A percentile compares a stretch with the other conserved stretches of the same genome.
phyloP scores from a whole-genome alignment of 1,140 invertebrate species.

The Polypedilum pembai region DNA sequence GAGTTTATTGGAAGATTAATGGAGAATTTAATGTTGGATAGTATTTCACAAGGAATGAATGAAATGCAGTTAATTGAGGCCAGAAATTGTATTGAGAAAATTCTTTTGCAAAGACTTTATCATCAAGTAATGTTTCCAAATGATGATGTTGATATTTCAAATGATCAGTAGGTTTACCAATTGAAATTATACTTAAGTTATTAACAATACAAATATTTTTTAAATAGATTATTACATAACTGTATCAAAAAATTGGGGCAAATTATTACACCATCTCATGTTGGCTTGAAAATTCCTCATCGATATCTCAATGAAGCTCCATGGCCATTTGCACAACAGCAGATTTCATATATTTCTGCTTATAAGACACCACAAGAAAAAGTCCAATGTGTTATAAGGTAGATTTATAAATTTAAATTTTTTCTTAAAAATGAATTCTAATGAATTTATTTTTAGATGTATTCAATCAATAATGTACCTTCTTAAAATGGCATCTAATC shows the following conservation, averaged over 20 bases:
- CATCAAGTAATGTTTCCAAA: conserved; percentile 92
- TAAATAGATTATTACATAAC: conserved; percentile 70
- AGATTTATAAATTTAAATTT: conserved; percentile 30
- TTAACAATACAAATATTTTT: conserved; percentile 31
- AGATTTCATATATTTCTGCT: conserved; percentile 84
- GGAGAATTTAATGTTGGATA: conserved; percentile 35
- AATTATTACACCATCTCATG: conserved; percentile 73
- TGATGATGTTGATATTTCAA: conserved; percentile 85
- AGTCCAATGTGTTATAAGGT: conserved; percentile 58
- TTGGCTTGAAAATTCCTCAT: conserved; percentile 73
- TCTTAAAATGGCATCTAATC: conserved; percentile 69
- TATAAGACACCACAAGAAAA: conserved; percentile 94
- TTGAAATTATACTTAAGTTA: conserved; percentile 8
- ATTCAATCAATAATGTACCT: conserved; percentile 91
- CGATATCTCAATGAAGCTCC: conserved; percentile 84
- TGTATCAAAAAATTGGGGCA: conserved; percentile 79
- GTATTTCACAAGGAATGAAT: conserved; percentile 51
- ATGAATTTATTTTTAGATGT: conserved; percentile 58
- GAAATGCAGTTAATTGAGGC: conserved; percentile 60
- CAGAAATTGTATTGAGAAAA: conserved; percentile 67
- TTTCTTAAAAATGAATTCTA: conserved; percentile 5
- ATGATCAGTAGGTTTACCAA: conserved; percentile 74
- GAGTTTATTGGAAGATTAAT: conserved; percentile 52
- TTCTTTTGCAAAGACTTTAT: conserved; percentile 83
- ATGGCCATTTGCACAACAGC: conserved; percentile 93